Evolutionary conservation across 2,888 invertebrate genomes (phyloP), one percentile per base, ranked within the genome.

Genomic region (Erebia ligea): DNA sequence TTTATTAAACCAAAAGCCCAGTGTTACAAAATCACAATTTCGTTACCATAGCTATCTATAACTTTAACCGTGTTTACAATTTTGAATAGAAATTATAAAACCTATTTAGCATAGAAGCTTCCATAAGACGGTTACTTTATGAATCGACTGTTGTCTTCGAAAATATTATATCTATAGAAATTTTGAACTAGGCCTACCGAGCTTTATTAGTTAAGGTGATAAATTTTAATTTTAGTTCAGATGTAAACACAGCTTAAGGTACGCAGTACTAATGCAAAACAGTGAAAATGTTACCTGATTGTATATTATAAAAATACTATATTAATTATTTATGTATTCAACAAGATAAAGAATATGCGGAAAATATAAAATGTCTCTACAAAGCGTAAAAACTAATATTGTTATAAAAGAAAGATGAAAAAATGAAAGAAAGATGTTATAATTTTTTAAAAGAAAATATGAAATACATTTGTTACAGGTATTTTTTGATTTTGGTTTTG

Each of bases 1-100:
- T 76, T 74, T 76, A 76, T 76, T 75, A 71, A 68, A 76, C 75
- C 74, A 75, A 75, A 74, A 73, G 56, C 76, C 75, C 76, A 71
- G 56, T 59, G 62, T 73, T 70, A 73, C 69, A 72, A 70, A 74
- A 73, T 72, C 71, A 73, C 67, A 73, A 67, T 67, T 67, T 71
- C 48, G 48, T 66, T 21, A 17, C 40, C 17, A 54, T 54, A 17
- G 52, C 54, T 54, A 54, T n/a, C 54, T 50, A n/a, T 50, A 50
- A 50, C 1, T 50, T 10, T 57, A 57, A 21, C 25, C 6, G 56
- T 57, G 56, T 57, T 57, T 25, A 57, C 56, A 57, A 34, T 21
- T 57, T 57, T 8, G 56, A 54, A 19, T 10, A 19, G 9, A 25
- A 25, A 15, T 15, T 13, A 57, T 25, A 25, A 25, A 19, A 56